A percentile compares a stretch with the other conserved stretches of the same genome.
These are phyloP conservation scores for Lophochroa leadbeateri DNA, from an alignment of 2,113 vertebrate species.

Conservation along the genomic window DNA sequence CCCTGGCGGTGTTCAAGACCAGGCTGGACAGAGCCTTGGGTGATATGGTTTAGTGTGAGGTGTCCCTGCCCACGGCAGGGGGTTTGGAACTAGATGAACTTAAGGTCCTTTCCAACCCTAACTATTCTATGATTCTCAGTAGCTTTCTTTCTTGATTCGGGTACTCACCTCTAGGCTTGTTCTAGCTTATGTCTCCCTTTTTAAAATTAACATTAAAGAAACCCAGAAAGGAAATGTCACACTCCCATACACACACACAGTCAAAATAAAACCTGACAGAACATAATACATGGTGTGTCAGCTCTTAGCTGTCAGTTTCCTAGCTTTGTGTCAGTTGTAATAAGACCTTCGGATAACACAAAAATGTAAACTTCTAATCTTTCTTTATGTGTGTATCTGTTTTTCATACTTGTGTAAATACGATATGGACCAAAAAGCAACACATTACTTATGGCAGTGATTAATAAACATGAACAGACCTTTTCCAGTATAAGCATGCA, in stretches of 20 bases:
- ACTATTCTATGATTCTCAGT: too few species aligned
- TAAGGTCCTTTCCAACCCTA: too few species aligned
- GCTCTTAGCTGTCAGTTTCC: background rate
- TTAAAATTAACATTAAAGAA: conserved; percentile 24
- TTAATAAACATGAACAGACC: background rate
- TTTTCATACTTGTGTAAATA: background rate
- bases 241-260: background rate
- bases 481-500: background rate
- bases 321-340: background rate
- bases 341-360: background rate
- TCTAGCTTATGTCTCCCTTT: background rate
- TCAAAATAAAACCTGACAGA: background rate
- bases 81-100: too few species aligned
- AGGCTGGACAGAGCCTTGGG: too few species aligned
- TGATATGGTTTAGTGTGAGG: too few species aligned
- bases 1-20: too few species aligned
- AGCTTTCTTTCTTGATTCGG: too few species aligned
- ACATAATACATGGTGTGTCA: background rate
- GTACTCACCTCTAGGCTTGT: background rate
- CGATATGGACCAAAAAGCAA: background rate
- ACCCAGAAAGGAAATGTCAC: background rate
- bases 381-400: background rate
- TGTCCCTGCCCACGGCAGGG: too few species aligned
- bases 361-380: background rate
- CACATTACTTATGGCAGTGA: background rate